phyloP scores from a whole-genome alignment of 2,113 vertebrate genomes.

The Phaetusa simplex region DNA sequence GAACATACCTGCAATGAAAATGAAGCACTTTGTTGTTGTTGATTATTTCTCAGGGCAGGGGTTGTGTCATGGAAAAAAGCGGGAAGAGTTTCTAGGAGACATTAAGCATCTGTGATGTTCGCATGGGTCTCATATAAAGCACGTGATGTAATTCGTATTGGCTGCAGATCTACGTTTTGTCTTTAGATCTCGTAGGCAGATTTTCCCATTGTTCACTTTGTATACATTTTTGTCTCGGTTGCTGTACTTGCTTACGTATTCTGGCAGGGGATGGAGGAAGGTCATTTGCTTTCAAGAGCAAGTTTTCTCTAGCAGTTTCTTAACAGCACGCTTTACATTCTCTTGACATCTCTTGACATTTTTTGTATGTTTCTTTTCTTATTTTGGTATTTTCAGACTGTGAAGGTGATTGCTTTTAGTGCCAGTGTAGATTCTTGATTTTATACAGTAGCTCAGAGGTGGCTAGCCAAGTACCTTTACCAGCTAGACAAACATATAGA shows the following conservation, averaged over 20 bases:
- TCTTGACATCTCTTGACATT: not conserved
- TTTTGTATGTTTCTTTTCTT: not conserved
- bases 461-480: not conserved
- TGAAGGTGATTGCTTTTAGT: not conserved
- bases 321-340: constrained; percentile 1
- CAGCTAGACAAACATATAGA: not conserved
- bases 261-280: constrained; percentile 21
- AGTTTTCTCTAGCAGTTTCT: not conserved
- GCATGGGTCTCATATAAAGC: constrained; percentile 28
- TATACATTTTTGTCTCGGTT: constrained; percentile 35
- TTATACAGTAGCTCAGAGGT: not conserved
- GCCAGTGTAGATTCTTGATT: not conserved
- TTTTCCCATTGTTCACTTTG: constrained; percentile 43
- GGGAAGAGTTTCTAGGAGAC: constrained; percentile 50
- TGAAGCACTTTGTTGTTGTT: not conserved
- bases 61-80: constrained; percentile 37
- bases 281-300: constrained; percentile 28
- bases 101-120: constrained; percentile 62
- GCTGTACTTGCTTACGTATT: constrained; percentile 38
- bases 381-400: not conserved
- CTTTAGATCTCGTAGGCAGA: constrained; percentile 17
- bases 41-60: constrained; percentile 13
- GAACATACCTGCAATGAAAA: constrained; percentile 28
- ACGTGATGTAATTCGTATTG: constrained; percentile 35
- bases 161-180: not conserved